Conservation (phyloP, 2,888 invertebrate species). For the Macrophya annulata region DNA sequence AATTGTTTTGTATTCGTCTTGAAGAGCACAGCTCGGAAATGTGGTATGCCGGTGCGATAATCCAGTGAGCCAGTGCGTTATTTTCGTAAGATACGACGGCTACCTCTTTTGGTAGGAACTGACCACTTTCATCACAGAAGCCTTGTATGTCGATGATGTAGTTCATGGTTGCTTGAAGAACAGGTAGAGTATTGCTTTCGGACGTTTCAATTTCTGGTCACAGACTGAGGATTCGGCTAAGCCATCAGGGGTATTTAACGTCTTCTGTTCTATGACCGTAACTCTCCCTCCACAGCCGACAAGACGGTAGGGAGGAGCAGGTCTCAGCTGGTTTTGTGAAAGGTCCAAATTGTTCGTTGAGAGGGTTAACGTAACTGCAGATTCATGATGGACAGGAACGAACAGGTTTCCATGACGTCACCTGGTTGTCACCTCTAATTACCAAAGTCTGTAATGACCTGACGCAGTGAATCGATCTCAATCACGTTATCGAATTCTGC, state of each 20-base stretch:
- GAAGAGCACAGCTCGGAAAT: background rate
- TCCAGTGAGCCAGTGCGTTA: background rate
- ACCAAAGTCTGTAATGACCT: slow-evolving; percentile 60
- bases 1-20: background rate
- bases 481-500: slow-evolving; percentile 69
- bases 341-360: no score
- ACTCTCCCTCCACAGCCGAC: background rate
- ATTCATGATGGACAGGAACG: background rate
- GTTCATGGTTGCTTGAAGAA: no score
- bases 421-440: background rate
- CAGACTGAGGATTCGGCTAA: no score
- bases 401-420: background rate
- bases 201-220: no score
- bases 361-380: background rate
- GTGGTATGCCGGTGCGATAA: background rate
- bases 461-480: slow-evolving; percentile 66
- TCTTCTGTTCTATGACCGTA: background rate
- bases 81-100: background rate
- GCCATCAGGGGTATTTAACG: background rate
- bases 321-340: no score
- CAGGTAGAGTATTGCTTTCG: no score
- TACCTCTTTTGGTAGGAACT: background rate
- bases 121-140: no score
- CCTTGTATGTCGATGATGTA: no score
- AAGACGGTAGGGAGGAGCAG: no score